Conservation (phyloP, 2,888 invertebrate species). For the Aphelenchoides bicaudatus region DNA sequence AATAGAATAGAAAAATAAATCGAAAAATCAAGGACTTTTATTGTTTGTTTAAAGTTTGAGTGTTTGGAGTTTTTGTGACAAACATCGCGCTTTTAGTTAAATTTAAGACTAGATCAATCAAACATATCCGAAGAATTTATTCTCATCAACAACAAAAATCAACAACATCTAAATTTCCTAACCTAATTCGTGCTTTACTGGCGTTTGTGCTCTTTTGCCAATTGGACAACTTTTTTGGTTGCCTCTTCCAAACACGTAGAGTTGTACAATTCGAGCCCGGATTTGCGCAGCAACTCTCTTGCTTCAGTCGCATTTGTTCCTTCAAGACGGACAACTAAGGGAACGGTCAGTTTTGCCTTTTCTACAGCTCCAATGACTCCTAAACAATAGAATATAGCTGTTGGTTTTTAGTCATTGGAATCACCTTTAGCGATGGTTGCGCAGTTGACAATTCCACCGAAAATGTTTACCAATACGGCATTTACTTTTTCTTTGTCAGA, state of each 20-base stretch:
- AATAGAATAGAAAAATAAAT: no score
- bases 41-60: no score
- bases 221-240: slow-evolving; percentile 76
- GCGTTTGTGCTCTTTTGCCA: slow-evolving; percentile 21
- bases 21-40: no score
- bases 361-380: slow-evolving; percentile 84
- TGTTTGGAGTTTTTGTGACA: no score
- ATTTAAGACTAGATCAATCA: no score
- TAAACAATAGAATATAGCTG: slow-evolving; percentile 92
- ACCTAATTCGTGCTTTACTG: no score
- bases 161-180: no score
- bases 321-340: slow-evolving; percentile 63
- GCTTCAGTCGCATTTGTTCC: slow-evolving; percentile 80
- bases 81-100: no score
- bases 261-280: slow-evolving; percentile 77
- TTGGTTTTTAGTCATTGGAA: no score
- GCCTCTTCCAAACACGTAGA: slow-evolving; percentile 86
- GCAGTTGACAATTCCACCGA: slow-evolving; percentile 98
- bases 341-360: slow-evolving; percentile 75
- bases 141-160: no score
- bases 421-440: slow-evolving; percentile 90
- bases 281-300: slow-evolving; percentile 75
- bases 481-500: slow-evolving; percentile 73
- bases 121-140: no score
- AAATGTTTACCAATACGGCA: slow-evolving; percentile 92